Conservation (phyloP, 1,140 invertebrate genomes). For the Rhynchophorus ferrugineus region DNA sequence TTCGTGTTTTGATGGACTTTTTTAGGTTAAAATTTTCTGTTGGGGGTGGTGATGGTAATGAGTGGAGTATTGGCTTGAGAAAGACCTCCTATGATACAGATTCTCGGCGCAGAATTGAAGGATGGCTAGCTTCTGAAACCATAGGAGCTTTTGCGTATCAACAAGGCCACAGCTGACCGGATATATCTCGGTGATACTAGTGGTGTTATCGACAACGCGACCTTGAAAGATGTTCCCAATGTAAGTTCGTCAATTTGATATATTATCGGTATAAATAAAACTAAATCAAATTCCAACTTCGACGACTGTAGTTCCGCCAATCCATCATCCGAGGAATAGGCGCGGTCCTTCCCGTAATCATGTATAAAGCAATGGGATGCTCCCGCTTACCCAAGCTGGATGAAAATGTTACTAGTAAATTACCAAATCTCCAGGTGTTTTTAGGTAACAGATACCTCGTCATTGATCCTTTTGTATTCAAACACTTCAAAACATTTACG, state of each 20-base stretch:
- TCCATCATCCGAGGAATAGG: constrained; percentile 3
- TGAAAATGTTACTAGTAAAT: constrained; percentile 1
- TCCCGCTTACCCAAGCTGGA: constrained; percentile 10
- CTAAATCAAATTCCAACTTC: constrained; percentile 2
- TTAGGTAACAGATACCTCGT: constrained; percentile 11
- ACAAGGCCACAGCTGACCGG: background rate
- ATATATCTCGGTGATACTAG: constrained; percentile 4
- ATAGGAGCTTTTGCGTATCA: too few relatives aligned
- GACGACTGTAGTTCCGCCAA: constrained; percentile 2
- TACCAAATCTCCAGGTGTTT: constrained; percentile 2
- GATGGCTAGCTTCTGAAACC: too few relatives aligned
- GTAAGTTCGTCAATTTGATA: background rate
- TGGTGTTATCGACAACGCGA: constrained; percentile 8
- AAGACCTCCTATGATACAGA: too few relatives aligned
- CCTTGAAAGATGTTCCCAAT: constrained; percentile 11
- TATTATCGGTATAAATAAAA: too few relatives aligned
- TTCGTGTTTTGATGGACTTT: too few relatives aligned
- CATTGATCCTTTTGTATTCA: constrained; percentile 3
- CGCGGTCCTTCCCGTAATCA: constrained; percentile 1
- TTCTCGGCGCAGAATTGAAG: too few relatives aligned
- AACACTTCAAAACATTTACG: constrained; percentile 5
- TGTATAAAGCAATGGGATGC: background rate
- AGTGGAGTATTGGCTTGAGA: too few relatives aligned
- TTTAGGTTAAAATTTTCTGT: too few relatives aligned
- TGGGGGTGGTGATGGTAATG: too few relatives aligned